Conservation (phyloP, 2,888 invertebrate genomes). For the Sabatieria punctata region DNA sequence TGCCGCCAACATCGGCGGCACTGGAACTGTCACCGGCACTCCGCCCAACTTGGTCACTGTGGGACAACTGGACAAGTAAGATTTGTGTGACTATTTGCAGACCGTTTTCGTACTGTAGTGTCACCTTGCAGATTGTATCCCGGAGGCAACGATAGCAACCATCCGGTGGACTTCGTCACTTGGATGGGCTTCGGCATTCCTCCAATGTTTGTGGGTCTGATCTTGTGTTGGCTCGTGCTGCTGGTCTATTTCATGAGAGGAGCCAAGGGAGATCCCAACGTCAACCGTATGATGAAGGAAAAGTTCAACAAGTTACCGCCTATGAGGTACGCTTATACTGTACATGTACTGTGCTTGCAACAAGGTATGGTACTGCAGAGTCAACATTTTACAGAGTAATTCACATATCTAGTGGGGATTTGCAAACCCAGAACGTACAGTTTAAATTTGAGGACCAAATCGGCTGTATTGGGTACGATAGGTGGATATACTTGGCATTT, state of each 20-base stretch:
- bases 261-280: constrained; percentile 14
- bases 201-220: constrained; percentile 12
- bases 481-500: no score
- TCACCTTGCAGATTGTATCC: constrained; percentile 17
- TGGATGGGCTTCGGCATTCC: constrained; percentile 24
- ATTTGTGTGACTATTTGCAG: not conserved
- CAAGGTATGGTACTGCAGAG: no score
- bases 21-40: constrained; percentile 25
- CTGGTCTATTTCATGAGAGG: constrained; percentile 2
- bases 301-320: constrained; percentile 19
- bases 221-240: constrained; percentile 1
- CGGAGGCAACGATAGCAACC: constrained; percentile 17
- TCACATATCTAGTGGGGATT: no score
- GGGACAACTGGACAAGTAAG: constrained; percentile 21
- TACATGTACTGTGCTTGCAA: no score
- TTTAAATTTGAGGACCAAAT: no score
- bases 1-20: constrained; percentile 24
- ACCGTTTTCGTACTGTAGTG: not conserved
- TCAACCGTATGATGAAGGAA: constrained; percentile 18
- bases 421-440: no score
- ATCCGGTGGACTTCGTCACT: constrained; percentile 18
- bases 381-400: no score
- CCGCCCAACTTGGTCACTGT: constrained; percentile 22
- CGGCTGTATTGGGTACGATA: no score
- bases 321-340: constrained; percentile 16